phyloP scores from a whole-genome alignment of 2,888 invertebrate species.

The Hoplodrina ambigua region DNA sequence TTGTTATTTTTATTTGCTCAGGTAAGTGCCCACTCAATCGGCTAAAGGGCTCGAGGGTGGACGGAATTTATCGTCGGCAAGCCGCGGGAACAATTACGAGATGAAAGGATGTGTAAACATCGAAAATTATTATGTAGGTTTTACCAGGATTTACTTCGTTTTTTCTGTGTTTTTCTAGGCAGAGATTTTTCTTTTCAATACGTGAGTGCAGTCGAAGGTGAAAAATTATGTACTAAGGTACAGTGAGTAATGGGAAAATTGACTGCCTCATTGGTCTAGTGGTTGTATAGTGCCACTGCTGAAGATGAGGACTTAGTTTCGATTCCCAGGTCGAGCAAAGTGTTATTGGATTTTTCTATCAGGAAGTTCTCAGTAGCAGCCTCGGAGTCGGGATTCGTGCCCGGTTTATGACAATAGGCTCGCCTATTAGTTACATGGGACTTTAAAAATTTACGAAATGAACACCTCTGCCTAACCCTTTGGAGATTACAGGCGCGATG shows the following conservation, averaged over 20 bases:
- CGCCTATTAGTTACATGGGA: no score
- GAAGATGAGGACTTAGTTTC: no score
- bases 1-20: slow-evolving; percentile 58
- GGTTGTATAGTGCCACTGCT: no score
- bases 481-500: no score
- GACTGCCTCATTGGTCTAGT: no score
- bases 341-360: no score
- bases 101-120: slow-evolving; percentile 53
- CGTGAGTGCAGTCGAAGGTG: neutral
- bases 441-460: no score
- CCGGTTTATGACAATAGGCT: no score
- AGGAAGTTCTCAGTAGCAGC: no score
- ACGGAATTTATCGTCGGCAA: slow-evolving; percentile 47
- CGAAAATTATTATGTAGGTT: slow-evolving; percentile 34
- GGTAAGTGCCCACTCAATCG: slow-evolving; percentile 59
- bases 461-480: no score
- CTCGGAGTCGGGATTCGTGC: no score
- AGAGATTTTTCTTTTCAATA: neutral
- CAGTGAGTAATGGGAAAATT: neutral
- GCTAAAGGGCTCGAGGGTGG: slow-evolving; percentile 40
- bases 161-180: neutral
- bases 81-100: slow-evolving; percentile 50
- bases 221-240: neutral
- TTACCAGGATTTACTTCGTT: slow-evolving; percentile 16
- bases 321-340: no score